Conservation (phyloP, 2,888 invertebrate genomes). For the Eupithecia exiguata region DNA sequence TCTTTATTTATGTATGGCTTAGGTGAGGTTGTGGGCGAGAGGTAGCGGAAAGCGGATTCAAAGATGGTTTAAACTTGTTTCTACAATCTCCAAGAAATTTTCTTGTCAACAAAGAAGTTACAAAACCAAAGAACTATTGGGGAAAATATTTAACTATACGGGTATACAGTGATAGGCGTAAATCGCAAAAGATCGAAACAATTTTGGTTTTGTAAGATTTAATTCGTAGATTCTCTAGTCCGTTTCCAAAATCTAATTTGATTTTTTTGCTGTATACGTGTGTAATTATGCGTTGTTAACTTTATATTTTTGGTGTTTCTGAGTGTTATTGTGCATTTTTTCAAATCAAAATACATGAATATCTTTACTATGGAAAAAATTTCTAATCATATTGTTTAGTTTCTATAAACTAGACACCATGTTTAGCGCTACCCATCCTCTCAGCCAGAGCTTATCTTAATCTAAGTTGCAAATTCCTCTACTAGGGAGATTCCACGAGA, state of each 20-base stretch:
- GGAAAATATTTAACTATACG: background rate
- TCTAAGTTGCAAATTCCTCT: background rate
- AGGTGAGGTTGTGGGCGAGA: background rate
- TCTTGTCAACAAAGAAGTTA: too few relatives aligned
- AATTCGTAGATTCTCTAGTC: background rate
- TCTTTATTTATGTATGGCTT: slow-evolving; percentile 25
- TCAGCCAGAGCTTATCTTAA: background rate
- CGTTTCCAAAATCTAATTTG: background rate
- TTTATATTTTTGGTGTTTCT: too few relatives aligned
- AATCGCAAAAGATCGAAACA: background rate
- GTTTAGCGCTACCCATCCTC: background rate
- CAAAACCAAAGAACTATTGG: too few relatives aligned
- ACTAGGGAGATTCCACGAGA: background rate
- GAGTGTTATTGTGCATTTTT: too few relatives aligned
- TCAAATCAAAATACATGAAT: too few relatives aligned
- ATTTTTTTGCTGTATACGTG: background rate
- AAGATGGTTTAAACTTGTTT: background rate
- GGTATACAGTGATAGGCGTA: too few relatives aligned
- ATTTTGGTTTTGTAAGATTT: background rate
- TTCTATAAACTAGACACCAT: background rate
- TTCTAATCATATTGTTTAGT: too few relatives aligned
- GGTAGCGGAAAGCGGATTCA: slow-evolving; percentile 1
- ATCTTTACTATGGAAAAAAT: background rate
- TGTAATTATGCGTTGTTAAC: too few relatives aligned
- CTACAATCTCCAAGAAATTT: too few relatives aligned